phyloP scores from a whole-genome alignment of 1,140 invertebrate species.

The Heterodera carotae region DNA sequence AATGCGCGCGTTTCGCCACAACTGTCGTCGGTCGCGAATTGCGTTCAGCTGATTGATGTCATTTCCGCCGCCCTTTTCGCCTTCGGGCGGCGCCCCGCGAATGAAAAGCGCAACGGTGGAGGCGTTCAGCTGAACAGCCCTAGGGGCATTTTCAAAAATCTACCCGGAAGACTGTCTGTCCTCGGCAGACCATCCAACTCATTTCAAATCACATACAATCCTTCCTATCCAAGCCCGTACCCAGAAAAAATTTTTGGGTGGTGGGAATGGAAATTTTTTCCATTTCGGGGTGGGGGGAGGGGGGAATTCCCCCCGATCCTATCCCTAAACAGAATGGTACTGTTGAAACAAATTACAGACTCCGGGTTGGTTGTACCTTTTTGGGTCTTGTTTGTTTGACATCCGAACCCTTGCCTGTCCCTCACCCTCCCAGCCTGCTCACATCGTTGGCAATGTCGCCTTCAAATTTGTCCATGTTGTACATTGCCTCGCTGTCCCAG shows the following conservation, averaged over 20 bases:
- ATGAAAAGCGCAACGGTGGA: slow-evolving; percentile 58
- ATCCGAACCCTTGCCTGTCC: not conserved
- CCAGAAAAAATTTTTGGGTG: not conserved
- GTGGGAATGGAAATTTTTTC: no score
- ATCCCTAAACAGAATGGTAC: no score
- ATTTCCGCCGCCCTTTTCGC: slow-evolving; percentile 33
- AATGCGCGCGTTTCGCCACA: slow-evolving; percentile 61
- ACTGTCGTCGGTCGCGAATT: slow-evolving; percentile 59
- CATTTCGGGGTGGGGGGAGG: no score
- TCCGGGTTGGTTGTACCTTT: no score
- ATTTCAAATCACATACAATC: no score
- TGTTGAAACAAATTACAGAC: no score
- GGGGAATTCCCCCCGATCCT: no score
- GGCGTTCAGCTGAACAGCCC: slow-evolving; percentile 53
- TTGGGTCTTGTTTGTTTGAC: no score
- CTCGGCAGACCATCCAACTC: no score
- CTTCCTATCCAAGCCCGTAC: no score
- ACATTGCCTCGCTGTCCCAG: slow-evolving; percentile 65
- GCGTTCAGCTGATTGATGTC: slow-evolving; percentile 56
- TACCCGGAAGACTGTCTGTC: no score
- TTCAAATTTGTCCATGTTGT: slow-evolving; percentile 59
- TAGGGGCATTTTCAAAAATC: no score
- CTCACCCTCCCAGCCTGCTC: slow-evolving; percentile 19
- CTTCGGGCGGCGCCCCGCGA: slow-evolving; percentile 47
- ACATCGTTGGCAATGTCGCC: slow-evolving; percentile 66